Evolutionary conservation across 2,797 vertebrate genomes (phyloP).

Genomic region (Liparis tanakae): DNA sequence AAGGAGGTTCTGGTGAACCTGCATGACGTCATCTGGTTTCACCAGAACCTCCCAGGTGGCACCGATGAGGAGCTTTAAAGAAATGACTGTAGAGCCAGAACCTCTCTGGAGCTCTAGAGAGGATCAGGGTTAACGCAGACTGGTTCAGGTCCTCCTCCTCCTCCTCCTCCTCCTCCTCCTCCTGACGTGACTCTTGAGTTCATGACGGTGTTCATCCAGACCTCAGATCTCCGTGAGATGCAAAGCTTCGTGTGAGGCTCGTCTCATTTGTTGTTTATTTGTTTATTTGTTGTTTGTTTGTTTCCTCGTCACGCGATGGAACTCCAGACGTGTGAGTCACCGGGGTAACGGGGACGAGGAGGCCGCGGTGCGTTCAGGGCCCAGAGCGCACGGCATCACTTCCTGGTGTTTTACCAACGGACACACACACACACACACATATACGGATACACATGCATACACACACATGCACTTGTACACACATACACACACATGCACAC

Average conservation of each 20-base stretch:
- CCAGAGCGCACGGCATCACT: slow-evolving; percentile 36
- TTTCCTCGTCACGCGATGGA: slow-evolving; percentile 28
- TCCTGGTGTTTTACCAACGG: slow-evolving; percentile 45
- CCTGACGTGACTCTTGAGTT: too few relatives aligned
- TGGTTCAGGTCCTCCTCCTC: too few relatives aligned
- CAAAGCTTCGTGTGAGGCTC: background rate
- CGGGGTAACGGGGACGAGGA: slow-evolving; percentile 33
- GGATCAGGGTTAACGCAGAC: too few relatives aligned
- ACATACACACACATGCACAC: background rate
- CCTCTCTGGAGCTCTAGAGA: too few relatives aligned
- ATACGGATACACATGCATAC: too few relatives aligned
- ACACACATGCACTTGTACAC: too few relatives aligned
- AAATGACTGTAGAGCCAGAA: too few relatives aligned
- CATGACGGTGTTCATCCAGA: background rate
- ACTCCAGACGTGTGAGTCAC: slow-evolving; percentile 52
- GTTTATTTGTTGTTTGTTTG: background rate
- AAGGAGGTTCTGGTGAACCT: too few relatives aligned
- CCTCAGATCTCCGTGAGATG: background rate
- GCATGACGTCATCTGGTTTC: too few relatives aligned
- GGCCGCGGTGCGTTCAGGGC: background rate
- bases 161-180: too few relatives aligned
- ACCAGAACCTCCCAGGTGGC: too few relatives aligned
- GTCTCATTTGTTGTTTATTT: background rate
- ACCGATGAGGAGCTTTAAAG: too few relatives aligned
- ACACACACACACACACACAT: background rate